These are phyloP conservation scores for Patiria miniata DNA, from an alignment of 35 echinoderm and acorn worm species.

Conservation along the genomic window DNA sequence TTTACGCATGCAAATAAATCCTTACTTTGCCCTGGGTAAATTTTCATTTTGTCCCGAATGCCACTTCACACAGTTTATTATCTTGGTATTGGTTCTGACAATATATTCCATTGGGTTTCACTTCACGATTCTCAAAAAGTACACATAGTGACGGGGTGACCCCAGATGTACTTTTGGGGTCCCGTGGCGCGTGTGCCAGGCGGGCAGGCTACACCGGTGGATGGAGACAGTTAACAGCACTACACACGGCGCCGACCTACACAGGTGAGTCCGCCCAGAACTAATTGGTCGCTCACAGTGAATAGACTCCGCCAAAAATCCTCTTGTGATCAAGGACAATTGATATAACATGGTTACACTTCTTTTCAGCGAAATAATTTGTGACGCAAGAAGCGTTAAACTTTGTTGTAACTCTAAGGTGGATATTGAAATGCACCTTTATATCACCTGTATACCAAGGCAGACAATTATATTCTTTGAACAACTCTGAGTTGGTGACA, in stretches of 20 bases:
- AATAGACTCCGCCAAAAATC: not conserved
- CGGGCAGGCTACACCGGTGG: too few relatives aligned
- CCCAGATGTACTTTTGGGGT: too few relatives aligned
- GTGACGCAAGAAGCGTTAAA: not conserved
- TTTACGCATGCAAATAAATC: too few relatives aligned
- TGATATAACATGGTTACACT: not conserved
- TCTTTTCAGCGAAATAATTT: not conserved
- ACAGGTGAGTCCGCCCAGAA: constrained; percentile 4
- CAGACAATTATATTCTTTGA: not conserved
- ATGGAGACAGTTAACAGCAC: not conserved
- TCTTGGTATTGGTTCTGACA: too few relatives aligned
- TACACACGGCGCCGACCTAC: constrained; percentile 17
- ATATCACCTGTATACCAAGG: not conserved
- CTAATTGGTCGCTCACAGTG: not conserved
- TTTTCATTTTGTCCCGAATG: too few relatives aligned
- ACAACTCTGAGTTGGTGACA: not conserved
- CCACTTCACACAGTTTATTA: too few relatives aligned
- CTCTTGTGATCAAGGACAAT: constrained; percentile 3
- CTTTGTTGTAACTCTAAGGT: not conserved
- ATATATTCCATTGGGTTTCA: too few relatives aligned
- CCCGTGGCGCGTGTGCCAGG: too few relatives aligned
- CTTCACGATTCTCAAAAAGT: too few relatives aligned
- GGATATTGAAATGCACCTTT: not conserved
- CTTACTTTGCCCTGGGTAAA: too few relatives aligned
- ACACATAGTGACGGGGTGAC: too few relatives aligned